Evolutionary conservation across 2,113 vertebrate species (phyloP).

Genomic region (Carettochelys insculpta): DNA sequence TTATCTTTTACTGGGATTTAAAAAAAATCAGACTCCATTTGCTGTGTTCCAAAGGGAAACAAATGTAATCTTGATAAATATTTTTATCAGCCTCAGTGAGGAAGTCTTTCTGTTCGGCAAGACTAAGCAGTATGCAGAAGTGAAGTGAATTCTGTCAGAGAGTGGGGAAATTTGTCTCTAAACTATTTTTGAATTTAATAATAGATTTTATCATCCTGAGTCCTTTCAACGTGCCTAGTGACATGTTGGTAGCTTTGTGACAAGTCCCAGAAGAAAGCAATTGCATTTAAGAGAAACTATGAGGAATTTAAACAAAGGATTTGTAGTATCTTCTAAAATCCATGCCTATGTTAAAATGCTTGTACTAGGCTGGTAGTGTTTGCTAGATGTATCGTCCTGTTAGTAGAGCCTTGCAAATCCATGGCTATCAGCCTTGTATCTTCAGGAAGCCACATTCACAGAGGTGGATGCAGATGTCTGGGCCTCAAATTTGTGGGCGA

Average conservation of each 20-base stretch:
- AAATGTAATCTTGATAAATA: background rate
- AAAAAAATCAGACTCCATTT: background rate
- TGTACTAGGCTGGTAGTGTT: background rate
- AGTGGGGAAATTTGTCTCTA: background rate
- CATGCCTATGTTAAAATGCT: background rate
- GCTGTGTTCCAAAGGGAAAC: background rate
- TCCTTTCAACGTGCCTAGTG: background rate
- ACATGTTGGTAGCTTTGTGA: background rate
- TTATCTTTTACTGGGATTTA: background rate
- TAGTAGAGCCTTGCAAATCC: no score
- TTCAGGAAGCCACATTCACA: no score
- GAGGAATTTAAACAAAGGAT: background rate
- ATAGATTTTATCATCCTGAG: background rate
- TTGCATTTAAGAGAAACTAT: background rate
- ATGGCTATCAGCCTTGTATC: no score
- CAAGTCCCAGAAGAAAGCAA: background rate
- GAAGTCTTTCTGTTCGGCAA: background rate
- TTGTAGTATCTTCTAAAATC: background rate
- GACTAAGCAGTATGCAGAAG: background rate
- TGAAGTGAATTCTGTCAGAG: background rate
- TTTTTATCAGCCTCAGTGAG: background rate
- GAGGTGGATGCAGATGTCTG: no score
- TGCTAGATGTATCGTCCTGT: background rate
- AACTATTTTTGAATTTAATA: background rate
- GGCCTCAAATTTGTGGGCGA: no score